These are phyloP conservation scores for Noctuana brunneofusca DNA, from an alignment of 2,888 invertebrate species.

Conservation along the genomic window DNA sequence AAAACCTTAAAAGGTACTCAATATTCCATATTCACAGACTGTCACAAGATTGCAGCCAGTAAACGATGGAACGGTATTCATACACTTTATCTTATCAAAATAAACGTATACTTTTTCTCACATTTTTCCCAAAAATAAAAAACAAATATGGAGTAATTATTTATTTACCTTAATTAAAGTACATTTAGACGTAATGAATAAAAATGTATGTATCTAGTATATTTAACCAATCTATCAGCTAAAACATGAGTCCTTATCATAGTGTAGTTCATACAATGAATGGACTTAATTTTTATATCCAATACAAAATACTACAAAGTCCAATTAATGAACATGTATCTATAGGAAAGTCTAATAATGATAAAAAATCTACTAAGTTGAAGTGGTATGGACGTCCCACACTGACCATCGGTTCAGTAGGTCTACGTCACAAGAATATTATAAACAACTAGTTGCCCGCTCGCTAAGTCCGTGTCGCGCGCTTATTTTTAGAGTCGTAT, in stretches of 20 bases:
- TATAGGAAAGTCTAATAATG: not conserved
- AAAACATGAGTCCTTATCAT: not conserved
- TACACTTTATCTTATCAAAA: too few relatives aligned
- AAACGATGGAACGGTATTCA: too few relatives aligned
- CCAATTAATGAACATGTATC: not conserved
- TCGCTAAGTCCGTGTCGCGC: too few relatives aligned
- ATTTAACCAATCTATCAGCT: not conserved
- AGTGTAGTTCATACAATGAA: not conserved
- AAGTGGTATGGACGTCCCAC: not conserved
- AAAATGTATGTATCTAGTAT: not conserved
- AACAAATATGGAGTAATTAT: not conserved
- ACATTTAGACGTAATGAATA: constrained; percentile 5
- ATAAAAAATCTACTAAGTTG: not conserved
- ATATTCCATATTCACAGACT: too few relatives aligned
- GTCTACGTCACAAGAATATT: not conserved
- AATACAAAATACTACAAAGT: not conserved
- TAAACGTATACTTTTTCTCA: too few relatives aligned
- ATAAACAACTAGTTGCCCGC: too few relatives aligned
- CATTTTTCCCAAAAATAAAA: not conserved
- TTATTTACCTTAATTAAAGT: constrained; percentile 10
- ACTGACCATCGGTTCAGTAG: not conserved
- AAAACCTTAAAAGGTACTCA: too few relatives aligned
- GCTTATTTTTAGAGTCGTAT: too few relatives aligned
- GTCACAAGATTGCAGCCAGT: too few relatives aligned
- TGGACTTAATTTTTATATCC: not conserved